These are phyloP conservation scores for Ptychadena robeensis DNA, from an alignment of 2,797 vertebrate genomes.

Conservation along the genomic window DNA sequence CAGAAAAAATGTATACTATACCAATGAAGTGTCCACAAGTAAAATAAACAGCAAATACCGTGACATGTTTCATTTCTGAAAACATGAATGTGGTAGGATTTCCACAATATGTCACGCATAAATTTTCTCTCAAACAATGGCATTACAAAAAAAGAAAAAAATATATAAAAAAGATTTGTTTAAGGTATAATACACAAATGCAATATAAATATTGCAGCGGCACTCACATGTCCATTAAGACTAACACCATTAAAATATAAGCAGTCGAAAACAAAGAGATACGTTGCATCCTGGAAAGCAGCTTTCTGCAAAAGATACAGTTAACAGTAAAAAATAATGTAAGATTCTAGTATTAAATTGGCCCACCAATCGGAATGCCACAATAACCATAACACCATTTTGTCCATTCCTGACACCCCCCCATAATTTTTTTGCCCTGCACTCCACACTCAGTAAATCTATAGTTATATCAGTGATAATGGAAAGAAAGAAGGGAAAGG, in stretches of 20 bases:
- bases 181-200: neutral
- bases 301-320: conserved; percentile 84
- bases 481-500: no score
- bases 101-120: conserved; percentile 95
- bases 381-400: no score
- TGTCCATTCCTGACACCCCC: no score
- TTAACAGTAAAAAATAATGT: neutral
- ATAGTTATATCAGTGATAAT: no score
- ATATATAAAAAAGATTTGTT: neutral
- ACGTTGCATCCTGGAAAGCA: conserved; percentile 97
- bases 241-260: conserved; percentile 95
- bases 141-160: conserved; percentile 69
- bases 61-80: conserved; percentile 98
- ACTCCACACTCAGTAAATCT: no score
- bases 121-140: conserved; percentile 91
- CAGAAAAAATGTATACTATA: no score
- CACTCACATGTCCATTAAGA: conserved; percentile 93
- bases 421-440: no score
- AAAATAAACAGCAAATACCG: conserved; percentile 71
- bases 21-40: neutral
- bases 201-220: neutral
- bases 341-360: no score
- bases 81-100: conserved; percentile 94
- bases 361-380: no score
- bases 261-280: conserved; percentile 96